Evolutionary conservation across 2,113 vertebrate species (phyloP), one percentile per base, ranked within the genome.

Genomic region (Mustelus asterias): DNA sequence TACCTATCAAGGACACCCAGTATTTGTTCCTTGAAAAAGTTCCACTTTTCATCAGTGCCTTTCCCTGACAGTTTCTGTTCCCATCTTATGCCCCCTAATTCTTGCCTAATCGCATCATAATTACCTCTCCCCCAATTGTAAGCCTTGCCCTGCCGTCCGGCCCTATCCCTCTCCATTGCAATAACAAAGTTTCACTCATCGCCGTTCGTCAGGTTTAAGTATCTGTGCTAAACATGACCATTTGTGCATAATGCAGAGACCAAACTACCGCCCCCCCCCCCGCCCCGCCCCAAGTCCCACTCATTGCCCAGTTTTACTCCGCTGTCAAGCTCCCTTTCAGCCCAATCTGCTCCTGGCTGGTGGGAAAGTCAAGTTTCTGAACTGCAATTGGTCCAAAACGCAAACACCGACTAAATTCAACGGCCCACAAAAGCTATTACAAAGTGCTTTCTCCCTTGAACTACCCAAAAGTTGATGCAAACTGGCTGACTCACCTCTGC

Each of bases 401-500:
- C 67, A 72, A 44, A 48, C 37, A 41, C 18, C 63, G 0, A 41
- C 37, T 69, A 48, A 29, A 37, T 48, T 3, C 10, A 72, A 72
- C 29, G 9, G 44, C 65, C 14, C 14, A 4, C 26, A 72, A 48
- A 29, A 29, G 93, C 93, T 37, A 72, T 29, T 69, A 48, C 3
- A 69, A 14, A 70, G 63, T 48, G 69, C 67, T 24, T 70, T 44
- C 26, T 18, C 33, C 29, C 89, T 14, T 33, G 89, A 92, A 3
- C 83, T 1, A 11, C 58, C 22, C 58, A 58, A 67, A 70, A 48
- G 37, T 48, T 41, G 16, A 94, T 26, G 41, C 41, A 94, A 94
- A 94, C 41, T 70, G 29, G 37, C n/a, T 80, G 54, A 90, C 26
- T 96, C 97, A 99, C 99, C 98, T 99, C 98, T 96, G 98, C 99